Evolutionary conservation across 2,797 vertebrate species (phyloP).

Genomic region (Anabas testudineus): DNA sequence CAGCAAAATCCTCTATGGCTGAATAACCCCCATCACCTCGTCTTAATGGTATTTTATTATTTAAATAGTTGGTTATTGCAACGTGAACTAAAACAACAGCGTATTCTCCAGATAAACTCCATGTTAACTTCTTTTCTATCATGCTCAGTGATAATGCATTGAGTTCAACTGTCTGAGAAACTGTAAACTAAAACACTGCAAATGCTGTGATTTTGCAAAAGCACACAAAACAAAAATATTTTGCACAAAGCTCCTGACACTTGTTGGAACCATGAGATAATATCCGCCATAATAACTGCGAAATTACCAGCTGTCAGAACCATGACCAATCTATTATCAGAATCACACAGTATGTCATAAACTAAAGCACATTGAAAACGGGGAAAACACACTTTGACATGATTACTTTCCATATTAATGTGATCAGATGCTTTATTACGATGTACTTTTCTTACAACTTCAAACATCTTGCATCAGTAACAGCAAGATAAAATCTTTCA

Average conservation of each 20-base stretch:
- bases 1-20: not conserved
- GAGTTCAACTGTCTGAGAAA: not conserved
- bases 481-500: not conserved
- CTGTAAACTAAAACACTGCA: not conserved
- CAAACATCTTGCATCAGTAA: not conserved
- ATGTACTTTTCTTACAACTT: not conserved
- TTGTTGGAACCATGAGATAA: no score
- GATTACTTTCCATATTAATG: no score
- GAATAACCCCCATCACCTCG: not conserved
- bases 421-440: no score
- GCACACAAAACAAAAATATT: no score
- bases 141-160: not conserved
- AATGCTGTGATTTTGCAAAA: no score
- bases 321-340: no score
- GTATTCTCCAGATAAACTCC: not conserved
- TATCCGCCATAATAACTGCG: no score
- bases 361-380: no score
- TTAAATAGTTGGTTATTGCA: not conserved
- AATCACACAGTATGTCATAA: no score
- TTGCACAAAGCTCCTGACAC: no score
- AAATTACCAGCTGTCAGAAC: no score
- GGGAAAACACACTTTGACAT: no score
- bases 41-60: not conserved
- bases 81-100: not conserved
- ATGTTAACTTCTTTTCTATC: slow-evolving; percentile 2